Evolutionary conservation across 1,140 invertebrate genomes (phyloP).

Genomic region (Frieseomelitta varia): DNA sequence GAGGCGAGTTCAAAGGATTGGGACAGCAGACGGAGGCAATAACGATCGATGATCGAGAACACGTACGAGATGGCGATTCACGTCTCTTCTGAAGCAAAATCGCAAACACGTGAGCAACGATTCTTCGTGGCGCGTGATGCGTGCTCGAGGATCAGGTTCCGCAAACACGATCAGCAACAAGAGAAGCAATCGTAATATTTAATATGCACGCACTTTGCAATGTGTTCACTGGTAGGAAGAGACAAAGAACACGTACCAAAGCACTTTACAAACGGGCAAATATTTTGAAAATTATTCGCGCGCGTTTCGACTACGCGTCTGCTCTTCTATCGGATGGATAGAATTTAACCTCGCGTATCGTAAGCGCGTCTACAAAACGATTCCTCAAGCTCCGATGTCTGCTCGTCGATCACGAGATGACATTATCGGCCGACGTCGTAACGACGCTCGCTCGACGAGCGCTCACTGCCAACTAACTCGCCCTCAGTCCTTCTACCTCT

Average conservation of each 20-base stretch:
- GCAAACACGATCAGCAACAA: not conserved
- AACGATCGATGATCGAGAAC: too few relatives aligned
- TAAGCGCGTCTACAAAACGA: not conserved
- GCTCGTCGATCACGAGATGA: constrained; percentile 69
- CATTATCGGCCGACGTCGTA: constrained; percentile 63
- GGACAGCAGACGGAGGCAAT: too few relatives aligned
- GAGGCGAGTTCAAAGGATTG: too few relatives aligned
- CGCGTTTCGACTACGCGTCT: not conserved
- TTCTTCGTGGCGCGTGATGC: not conserved
- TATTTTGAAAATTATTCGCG: not conserved
- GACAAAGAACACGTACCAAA: not conserved
- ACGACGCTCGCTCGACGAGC: constrained; percentile 77
- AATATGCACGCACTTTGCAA: not conserved
- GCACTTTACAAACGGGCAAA: not conserved
- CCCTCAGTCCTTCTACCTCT: constrained; percentile 69
- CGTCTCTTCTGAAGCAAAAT: too few relatives aligned
- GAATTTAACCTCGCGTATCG: not conserved
- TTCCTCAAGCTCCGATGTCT: constrained; percentile 44
- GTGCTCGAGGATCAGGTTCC: too few relatives aligned
- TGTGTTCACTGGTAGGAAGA: too few relatives aligned
- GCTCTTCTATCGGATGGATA: not conserved
- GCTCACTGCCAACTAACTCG: constrained; percentile 80
- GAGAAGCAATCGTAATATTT: not conserved
- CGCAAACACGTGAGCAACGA: not conserved
- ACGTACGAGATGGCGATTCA: not conserved